phyloP scores from a whole-genome alignment of 2,113 vertebrate genomes.

The Atherinomorus stipes region DNA sequence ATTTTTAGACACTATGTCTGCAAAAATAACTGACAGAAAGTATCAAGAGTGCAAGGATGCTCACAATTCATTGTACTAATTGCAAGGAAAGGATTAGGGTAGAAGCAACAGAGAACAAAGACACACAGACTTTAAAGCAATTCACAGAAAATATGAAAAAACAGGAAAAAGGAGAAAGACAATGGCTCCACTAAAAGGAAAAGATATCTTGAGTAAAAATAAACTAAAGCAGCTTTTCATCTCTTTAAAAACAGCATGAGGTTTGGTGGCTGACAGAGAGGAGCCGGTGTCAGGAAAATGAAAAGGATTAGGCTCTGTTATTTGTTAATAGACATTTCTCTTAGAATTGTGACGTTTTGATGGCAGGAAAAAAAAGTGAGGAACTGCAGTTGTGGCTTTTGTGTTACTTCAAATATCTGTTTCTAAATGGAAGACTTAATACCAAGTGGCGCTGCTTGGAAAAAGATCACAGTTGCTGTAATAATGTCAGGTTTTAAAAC shows the following conservation, averaged over 20 bases:
- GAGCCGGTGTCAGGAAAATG: constrained; percentile 21
- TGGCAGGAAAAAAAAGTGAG: constrained; percentile 1
- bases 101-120: constrained; percentile 45
- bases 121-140: constrained; percentile 41
- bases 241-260: constrained; percentile 13
- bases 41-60: constrained; percentile 18
- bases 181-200: background rate
- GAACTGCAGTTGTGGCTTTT: constrained; percentile 38
- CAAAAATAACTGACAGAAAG: constrained; percentile 36
- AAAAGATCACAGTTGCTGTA: constrained; percentile 34
- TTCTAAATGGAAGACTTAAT: constrained; percentile 49
- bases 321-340: constrained; percentile 30
- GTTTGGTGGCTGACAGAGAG: constrained; percentile 13
- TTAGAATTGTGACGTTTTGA: constrained; percentile 28
- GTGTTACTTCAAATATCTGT: constrained; percentile 27
- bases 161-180: constrained; percentile 9
- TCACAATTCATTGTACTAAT: constrained; percentile 44
- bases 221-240: constrained; percentile 32
- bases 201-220: constrained; percentile 22
- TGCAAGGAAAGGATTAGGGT: constrained; percentile 36
- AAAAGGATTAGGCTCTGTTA: constrained; percentile 38
- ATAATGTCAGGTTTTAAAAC: constrained; percentile 69
- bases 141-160: constrained; percentile 20
- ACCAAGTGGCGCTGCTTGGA: background rate
- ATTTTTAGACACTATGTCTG: constrained; percentile 7